These are phyloP conservation scores for Diceros bicornis DNA, from an alignment of 2,797 vertebrate genomes.

Conservation along the genomic window DNA sequence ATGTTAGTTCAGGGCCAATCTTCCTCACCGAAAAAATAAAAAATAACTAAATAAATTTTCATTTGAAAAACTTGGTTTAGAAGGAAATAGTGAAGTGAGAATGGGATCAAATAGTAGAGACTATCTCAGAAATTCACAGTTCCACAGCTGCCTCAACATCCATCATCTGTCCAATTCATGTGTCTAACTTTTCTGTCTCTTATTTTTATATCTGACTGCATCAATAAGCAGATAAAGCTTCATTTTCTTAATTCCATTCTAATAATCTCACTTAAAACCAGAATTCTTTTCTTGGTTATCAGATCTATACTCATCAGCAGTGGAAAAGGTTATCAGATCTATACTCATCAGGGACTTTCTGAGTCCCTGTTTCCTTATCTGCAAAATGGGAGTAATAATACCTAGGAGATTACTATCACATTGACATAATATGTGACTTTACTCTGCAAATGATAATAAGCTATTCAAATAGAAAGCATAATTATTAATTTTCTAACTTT, in stretches of 20 bases:
- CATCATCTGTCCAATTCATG: background rate
- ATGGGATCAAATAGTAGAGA: background rate
- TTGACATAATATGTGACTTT: background rate
- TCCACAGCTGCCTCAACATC: background rate
- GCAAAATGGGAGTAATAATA: background rate
- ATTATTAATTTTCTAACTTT: background rate
- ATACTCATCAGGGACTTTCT: too few relatives aligned
- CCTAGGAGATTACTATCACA: background rate
- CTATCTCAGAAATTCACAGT: background rate
- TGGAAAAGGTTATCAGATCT: background rate
- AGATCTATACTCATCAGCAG: background rate
- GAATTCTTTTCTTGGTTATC: background rate
- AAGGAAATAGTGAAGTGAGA: background rate
- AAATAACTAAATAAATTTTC: background rate
- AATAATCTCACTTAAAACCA: background rate
- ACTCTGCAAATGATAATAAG: background rate
- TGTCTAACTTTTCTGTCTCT: background rate
- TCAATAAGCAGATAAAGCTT: background rate
- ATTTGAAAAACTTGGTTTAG: background rate
- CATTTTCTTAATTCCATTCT: background rate
- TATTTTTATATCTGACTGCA: background rate
- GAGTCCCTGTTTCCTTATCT: background rate
- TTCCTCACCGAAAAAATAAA: too few relatives aligned
- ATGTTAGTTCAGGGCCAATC: too few relatives aligned
- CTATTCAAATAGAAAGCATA: constrained; percentile 2